Conservation (phyloP, 2,888 invertebrate species). For the Apeira syringaria region DNA sequence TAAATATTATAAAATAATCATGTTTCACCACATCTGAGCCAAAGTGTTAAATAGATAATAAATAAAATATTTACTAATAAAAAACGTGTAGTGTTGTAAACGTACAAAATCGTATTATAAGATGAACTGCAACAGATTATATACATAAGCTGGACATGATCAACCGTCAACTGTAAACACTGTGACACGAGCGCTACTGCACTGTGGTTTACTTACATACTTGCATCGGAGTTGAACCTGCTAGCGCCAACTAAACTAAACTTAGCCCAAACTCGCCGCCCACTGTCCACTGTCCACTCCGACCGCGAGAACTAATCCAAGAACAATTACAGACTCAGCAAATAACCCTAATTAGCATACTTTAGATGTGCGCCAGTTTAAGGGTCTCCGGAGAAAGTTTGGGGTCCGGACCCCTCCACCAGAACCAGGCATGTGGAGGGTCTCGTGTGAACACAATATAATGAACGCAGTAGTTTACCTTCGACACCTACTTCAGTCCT, state of each 20-base stretch:
- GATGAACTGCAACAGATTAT: too few relatives aligned
- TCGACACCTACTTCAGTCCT: too few relatives aligned
- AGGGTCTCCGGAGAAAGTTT: constrained; percentile 16
- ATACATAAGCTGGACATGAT: too few relatives aligned
- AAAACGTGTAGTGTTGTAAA: too few relatives aligned
- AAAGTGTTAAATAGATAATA: too few relatives aligned
- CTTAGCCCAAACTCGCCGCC: not conserved
- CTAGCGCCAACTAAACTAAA: not conserved
- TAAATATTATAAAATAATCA: too few relatives aligned
- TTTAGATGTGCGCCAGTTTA: not conserved
- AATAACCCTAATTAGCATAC: constrained; percentile 28
- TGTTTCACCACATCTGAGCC: too few relatives aligned
- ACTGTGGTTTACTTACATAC: too few relatives aligned
- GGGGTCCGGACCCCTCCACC: constrained; percentile 6
- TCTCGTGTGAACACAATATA: constrained; percentile 1
- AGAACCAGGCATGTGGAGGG: constrained; percentile 1
- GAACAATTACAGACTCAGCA: constrained; percentile 28
- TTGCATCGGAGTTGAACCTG: not conserved
- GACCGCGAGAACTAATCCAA: constrained; percentile 19
- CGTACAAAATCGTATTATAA: too few relatives aligned
- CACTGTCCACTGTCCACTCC: constrained; percentile 6
- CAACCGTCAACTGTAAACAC: too few relatives aligned
- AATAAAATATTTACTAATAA: too few relatives aligned
- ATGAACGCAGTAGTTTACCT: not conserved
- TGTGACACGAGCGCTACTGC: too few relatives aligned